Evolutionary conservation across 2,797 vertebrate species (phyloP), one percentile per base, ranked within the genome.

Genomic region (Hafferia zeledoni): DNA sequence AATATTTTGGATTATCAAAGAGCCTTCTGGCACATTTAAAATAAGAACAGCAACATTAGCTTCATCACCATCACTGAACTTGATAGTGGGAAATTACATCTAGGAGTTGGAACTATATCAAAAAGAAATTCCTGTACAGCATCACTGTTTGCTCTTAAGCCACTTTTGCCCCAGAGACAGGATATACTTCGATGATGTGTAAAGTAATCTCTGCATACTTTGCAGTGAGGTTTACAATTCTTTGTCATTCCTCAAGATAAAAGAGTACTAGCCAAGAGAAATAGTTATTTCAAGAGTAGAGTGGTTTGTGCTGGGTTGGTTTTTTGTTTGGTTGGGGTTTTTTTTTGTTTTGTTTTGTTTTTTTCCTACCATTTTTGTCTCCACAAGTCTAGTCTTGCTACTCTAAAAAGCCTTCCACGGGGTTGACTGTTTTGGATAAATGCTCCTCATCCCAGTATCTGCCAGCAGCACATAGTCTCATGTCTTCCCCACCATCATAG

Each of bases 161-260:
- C 72, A 65, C 59, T 95, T 95, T 88, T 94, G 90, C 79, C 87
- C 72, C 82, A 95, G 76, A 95, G 87, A 94, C 76, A 94, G 84
- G 76, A 92, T 93, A 89, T 77, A 91, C 57, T 89, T 93, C 65
- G 82, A 9, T 60, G 37, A 85, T 61, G 46, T 68, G 87, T 78
- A 57, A 94, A 90, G 75, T 91, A 94, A 95, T 90, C 72, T 83
- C 70, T 75, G 43, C 50, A n/a, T 70, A 65, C 35, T 80, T 80
- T 69, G 57, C 75, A 61, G 68, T 75, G 85, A 61, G 11, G 53
- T 89, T 93, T 93, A 80, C 30, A 81, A 69, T 85, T 84, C 53
- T 90, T 46, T 83, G 28, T 74, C 71, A 81, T 89, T 89, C 27
- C 47, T 92, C 13, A 50, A 72, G 79, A 87, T 87, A 89, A 95